phyloP scores from a whole-genome alignment of 2,797 vertebrate genomes.

The Phoebastria nigripes region DNA sequence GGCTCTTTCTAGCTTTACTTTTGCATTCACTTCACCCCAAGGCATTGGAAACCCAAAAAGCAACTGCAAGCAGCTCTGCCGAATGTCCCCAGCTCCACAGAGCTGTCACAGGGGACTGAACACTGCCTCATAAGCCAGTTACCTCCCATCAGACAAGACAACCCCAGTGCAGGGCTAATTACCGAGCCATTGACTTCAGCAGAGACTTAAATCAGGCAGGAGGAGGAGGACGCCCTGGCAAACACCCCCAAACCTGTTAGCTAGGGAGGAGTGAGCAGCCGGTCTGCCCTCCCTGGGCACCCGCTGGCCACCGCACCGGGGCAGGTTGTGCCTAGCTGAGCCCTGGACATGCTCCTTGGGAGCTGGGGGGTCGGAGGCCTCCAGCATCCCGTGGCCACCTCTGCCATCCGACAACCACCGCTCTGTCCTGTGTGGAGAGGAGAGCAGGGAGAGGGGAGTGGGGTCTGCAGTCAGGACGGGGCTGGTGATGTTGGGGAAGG shows the following conservation, averaged over 20 bases:
- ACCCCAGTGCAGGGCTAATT: background rate
- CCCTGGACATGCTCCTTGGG: background rate
- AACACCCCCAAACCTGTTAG: background rate
- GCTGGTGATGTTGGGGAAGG: background rate
- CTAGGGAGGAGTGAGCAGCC: background rate
- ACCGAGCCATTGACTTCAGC: background rate
- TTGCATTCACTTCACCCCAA: background rate
- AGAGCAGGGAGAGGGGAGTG: background rate
- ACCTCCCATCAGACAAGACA: background rate
- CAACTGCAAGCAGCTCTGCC: background rate
- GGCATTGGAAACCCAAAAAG: background rate
- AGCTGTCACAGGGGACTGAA: background rate
- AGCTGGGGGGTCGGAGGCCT: background rate
- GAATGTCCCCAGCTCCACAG: background rate
- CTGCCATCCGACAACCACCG: background rate
- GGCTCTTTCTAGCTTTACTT: background rate
- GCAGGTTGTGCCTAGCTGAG: background rate
- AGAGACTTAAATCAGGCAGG: background rate
- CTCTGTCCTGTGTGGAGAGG: fast-evolving
- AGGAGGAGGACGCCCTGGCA: background rate
- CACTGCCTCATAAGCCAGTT: background rate
- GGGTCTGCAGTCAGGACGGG: background rate
- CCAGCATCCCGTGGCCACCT: background rate
- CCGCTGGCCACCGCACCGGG: fast-evolving
- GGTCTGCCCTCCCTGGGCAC: background rate